These are phyloP conservation scores for Camponotus floridanus DNA, from an alignment of 1,140 invertebrate species.

Conservation along the genomic window DNA sequence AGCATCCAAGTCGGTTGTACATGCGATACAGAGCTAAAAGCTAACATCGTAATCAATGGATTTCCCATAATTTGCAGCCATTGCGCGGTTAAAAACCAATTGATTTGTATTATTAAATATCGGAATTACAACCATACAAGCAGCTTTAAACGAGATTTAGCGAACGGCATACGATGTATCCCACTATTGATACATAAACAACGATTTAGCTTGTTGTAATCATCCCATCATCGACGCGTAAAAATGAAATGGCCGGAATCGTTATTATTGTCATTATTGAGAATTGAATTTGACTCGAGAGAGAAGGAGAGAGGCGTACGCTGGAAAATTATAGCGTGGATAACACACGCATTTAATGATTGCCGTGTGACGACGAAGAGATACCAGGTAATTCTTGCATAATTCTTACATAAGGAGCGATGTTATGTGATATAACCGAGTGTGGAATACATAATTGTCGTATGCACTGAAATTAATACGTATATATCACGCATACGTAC, in stretches of 20 bases:
- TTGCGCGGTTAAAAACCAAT: too few relatives aligned
- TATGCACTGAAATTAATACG: slow-evolving; percentile 26
- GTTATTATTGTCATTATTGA: not conserved
- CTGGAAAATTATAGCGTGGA: slow-evolving; percentile 26
- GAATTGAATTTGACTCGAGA: not conserved
- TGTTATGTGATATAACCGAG: slow-evolving; percentile 15
- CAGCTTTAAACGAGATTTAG: too few relatives aligned
- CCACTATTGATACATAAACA: not conserved
- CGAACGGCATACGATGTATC: too few relatives aligned
- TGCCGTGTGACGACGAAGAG: slow-evolving; percentile 1
- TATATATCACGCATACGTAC: not conserved
- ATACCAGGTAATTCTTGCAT: slow-evolving; percentile 37
- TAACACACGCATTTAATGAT: not conserved
- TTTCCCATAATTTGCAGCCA: too few relatives aligned
- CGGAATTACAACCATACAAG: too few relatives aligned
- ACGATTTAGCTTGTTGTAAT: not conserved
- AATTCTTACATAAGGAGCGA: slow-evolving; percentile 32
- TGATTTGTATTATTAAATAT: too few relatives aligned
- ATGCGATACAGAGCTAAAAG: too few relatives aligned
- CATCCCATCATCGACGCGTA: not conserved
- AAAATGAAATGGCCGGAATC: not conserved
- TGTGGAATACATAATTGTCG: slow-evolving; percentile 24
- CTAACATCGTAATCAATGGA: too few relatives aligned
- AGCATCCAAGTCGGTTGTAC: too few relatives aligned
- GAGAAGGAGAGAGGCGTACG: not conserved